Conservation (phyloP, 1,140 invertebrate genomes). For the Dufourea novaeangliae region DNA sequence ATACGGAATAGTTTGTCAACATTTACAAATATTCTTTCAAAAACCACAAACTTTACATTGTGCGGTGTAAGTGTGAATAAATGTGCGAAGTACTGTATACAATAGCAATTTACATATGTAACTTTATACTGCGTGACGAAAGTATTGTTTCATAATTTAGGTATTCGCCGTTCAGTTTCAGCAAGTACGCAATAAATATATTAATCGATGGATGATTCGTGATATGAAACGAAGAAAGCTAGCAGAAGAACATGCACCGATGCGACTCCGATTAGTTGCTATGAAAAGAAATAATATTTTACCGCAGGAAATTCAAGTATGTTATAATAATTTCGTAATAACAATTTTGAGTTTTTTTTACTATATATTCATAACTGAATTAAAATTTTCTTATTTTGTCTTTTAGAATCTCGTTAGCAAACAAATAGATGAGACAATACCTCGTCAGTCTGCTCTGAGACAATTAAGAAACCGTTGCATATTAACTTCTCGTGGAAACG, state of each 20-base stretch:
- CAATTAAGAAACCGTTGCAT: slow-evolving; percentile 88
- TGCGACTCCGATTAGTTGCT: slow-evolving; percentile 88
- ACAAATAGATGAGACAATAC: slow-evolving; percentile 81
- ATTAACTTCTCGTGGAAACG: slow-evolving; percentile 90
- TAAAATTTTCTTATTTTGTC: slow-evolving; percentile 2
- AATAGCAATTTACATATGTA: slow-evolving; percentile 2
- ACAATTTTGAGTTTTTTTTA: neutral
- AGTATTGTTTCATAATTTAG: neutral
- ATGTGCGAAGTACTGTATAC: neutral
- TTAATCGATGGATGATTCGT: slow-evolving; percentile 71
- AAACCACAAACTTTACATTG: slow-evolving; percentile 32
- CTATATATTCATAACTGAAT: neutral
- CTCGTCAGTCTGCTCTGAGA: slow-evolving; percentile 86
- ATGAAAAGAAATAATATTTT: slow-evolving; percentile 91
- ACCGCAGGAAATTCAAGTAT: slow-evolving; percentile 88
- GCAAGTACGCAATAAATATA: slow-evolving; percentile 82
- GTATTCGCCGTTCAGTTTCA: slow-evolving; percentile 79
- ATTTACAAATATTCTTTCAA: slow-evolving; percentile 54
- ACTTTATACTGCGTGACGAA: neutral
- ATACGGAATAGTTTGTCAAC: slow-evolving; percentile 32
- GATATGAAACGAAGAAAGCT: slow-evolving; percentile 91
- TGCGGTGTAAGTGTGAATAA: slow-evolving; percentile 56
- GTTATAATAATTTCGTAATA: neutral
- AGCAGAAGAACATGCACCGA: slow-evolving; percentile 86
- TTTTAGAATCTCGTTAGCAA: slow-evolving; percentile 31